Evolutionary conservation across 2,113 vertebrate genomes (phyloP).

Genomic region (Pardalotus punctatus): DNA sequence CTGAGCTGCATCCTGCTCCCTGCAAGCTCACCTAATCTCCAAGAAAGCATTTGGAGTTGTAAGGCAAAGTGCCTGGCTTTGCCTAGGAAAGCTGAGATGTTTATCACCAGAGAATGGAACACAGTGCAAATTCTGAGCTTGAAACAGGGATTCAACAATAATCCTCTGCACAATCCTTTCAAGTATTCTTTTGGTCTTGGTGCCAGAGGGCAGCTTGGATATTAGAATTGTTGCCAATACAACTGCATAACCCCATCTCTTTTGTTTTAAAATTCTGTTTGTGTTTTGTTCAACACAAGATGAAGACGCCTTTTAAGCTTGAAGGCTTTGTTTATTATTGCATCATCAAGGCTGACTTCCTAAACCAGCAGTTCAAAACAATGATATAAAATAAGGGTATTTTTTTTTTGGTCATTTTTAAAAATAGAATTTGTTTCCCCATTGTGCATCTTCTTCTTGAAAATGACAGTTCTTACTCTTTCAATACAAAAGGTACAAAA

Average conservation of each 20-base stretch:
- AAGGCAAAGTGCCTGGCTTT: background rate
- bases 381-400: background rate
- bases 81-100: background rate
- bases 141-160: background rate
- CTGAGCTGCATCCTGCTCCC: background rate
- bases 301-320: background rate
- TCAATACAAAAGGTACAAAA: background rate
- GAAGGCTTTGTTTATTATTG: slow-evolving; percentile 6
- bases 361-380: background rate
- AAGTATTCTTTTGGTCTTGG: background rate
- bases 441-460: background rate
- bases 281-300: background rate
- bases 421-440: background rate
- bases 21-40: background rate
- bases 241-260: background rate
- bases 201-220: background rate
- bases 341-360: background rate
- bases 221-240: background rate
- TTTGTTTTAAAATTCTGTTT: slow-evolving; percentile 27
- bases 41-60: background rate
- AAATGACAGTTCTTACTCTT: background rate
- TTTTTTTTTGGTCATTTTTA: background rate
- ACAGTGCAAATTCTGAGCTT: background rate
- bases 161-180: background rate
- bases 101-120: background rate